Percentiles rank a stretch among this genome's conserved stretches.
Evolutionary conservation across 2,888 invertebrate species (phyloP).

Genomic region (Rhagophthalmus giganteus): DNA sequence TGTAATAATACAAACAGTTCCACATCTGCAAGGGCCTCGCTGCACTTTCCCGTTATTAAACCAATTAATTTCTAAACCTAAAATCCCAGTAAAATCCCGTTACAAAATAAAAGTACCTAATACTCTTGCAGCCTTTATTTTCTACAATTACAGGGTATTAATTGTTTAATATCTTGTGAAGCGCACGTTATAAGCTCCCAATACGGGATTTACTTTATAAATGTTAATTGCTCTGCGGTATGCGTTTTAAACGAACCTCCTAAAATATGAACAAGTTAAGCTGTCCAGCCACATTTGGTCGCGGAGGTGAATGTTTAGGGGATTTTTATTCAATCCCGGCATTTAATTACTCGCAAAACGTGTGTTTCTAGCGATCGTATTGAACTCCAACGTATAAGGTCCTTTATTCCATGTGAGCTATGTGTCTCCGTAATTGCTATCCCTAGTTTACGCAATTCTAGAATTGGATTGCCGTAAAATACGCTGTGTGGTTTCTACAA

Average conservation of each 20-base stretch:
- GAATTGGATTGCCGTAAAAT: slow-evolving; percentile 57
- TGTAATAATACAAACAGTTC: slow-evolving; percentile 21
- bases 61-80: slow-evolving; percentile 51
- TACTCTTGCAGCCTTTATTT: slow-evolving; percentile 37
- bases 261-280: slow-evolving; percentile 39
- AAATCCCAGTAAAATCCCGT: slow-evolving; percentile 50
- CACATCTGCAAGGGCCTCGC: slow-evolving; percentile 31
- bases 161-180: slow-evolving; percentile 55
- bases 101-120: slow-evolving; percentile 45
- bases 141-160: slow-evolving; percentile 46
- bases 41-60: slow-evolving; percentile 49
- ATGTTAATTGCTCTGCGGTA: slow-evolving; percentile 51
- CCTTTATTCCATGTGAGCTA: slow-evolving; percentile 41
- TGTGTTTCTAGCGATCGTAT: slow-evolving; percentile 27
- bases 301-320: slow-evolving; percentile 23
- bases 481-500: slow-evolving; percentile 54
- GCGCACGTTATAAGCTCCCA: slow-evolving; percentile 53
- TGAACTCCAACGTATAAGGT: slow-evolving; percentile 26
- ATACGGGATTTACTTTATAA: slow-evolving; percentile 55
- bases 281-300: slow-evolving; percentile 24
- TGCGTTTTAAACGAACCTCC: slow-evolving; percentile 39
- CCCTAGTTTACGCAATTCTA: slow-evolving; percentile 54
- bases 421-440: slow-evolving; percentile 54
- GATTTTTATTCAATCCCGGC: slow-evolving; percentile 28
- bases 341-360: slow-evolving; percentile 33